These are phyloP conservation scores for Puma concolor DNA, from an alignment of 2,113 vertebrate genomes.

Conservation along the genomic window DNA sequence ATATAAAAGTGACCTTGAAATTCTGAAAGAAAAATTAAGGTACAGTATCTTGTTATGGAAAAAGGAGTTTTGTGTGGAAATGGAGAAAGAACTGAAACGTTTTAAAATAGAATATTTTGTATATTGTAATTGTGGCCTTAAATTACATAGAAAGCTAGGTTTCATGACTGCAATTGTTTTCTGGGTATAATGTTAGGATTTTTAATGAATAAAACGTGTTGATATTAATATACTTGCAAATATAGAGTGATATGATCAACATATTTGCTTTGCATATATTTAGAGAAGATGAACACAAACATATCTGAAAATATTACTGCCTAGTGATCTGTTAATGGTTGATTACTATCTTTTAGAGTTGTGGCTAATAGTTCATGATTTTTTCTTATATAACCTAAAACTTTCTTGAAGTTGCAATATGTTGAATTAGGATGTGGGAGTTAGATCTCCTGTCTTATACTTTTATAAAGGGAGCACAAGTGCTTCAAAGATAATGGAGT, in stretches of 20 bases:
- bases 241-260: not conserved
- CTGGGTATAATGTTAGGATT: conserved; percentile 32
- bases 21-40: conserved; percentile 88
- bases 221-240: conserved; percentile 22
- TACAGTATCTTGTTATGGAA: conserved; percentile 77
- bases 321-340: conserved; percentile 40
- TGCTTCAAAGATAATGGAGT: not conserved
- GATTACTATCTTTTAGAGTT: not conserved
- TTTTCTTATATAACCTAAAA: conserved; percentile 3
- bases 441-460: not conserved
- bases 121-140: conserved; percentile 6
- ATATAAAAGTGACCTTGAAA: conserved; percentile 87
- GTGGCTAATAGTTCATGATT: conserved; percentile 9
- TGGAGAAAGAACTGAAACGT: conserved; percentile 10
- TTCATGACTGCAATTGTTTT: conserved; percentile 42
- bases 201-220: conserved; percentile 29
- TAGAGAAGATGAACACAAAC: conserved; percentile 37
- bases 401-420: not conserved
- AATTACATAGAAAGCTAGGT: conserved; percentile 26
- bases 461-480: conserved; percentile 31
- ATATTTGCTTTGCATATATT: conserved; percentile 28
- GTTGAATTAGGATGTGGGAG: not conserved
- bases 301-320: not conserved
- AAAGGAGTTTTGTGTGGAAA: conserved; percentile 23
- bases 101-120: conserved; percentile 49